Percentiles rank a stretch among this genome's conserved stretches.
Evolutionary conservation across 2,888 invertebrate species (phyloP).

Genomic region (Drosophila suboccidentalis): DNA sequence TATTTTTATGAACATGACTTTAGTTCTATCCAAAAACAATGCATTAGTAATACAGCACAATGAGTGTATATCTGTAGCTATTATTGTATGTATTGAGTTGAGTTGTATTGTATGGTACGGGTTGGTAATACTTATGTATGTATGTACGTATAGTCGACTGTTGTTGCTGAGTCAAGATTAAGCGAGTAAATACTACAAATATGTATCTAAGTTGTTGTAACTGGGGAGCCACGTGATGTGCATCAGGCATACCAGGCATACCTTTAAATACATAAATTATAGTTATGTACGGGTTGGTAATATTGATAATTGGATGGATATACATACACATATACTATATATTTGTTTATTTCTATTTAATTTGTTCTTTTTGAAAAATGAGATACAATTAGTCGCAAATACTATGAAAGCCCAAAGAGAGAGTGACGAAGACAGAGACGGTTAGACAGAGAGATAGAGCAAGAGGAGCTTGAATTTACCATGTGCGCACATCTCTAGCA

Average conservation of each 20-base stretch:
- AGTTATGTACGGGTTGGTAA: not conserved
- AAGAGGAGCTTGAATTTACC: slow-evolving; percentile 17
- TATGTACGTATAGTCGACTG: slow-evolving; percentile 1
- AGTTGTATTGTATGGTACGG: not conserved
- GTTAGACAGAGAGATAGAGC: not conserved
- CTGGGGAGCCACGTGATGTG: slow-evolving; percentile 38
- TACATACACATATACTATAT: slow-evolving; percentile 20
- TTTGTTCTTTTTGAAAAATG: not conserved
- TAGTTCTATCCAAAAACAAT: slow-evolving; percentile 11
- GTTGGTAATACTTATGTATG: not conserved
- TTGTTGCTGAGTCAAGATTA: slow-evolving; percentile 34
- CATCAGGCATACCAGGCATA: slow-evolving; percentile 21
- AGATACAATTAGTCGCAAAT: not conserved
- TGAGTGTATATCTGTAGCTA: slow-evolving; percentile 4
- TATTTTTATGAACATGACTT: slow-evolving; percentile 17
- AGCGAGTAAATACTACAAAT: slow-evolving; percentile 6
- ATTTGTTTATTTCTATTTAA: not conserved
- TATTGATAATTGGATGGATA: slow-evolving; percentile 3
- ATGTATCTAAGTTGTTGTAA: slow-evolving; percentile 15
- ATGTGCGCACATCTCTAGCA: slow-evolving; percentile 25
- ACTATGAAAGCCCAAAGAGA: slow-evolving; percentile 17
- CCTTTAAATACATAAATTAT: slow-evolving; percentile 23
- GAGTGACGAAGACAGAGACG: not conserved
- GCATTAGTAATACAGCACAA: slow-evolving; percentile 13
- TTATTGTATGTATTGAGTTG: not conserved